Evolutionary conservation across 2,113 vertebrate species (phyloP).

Genomic region (Trichomycterus rosablanca): DNA sequence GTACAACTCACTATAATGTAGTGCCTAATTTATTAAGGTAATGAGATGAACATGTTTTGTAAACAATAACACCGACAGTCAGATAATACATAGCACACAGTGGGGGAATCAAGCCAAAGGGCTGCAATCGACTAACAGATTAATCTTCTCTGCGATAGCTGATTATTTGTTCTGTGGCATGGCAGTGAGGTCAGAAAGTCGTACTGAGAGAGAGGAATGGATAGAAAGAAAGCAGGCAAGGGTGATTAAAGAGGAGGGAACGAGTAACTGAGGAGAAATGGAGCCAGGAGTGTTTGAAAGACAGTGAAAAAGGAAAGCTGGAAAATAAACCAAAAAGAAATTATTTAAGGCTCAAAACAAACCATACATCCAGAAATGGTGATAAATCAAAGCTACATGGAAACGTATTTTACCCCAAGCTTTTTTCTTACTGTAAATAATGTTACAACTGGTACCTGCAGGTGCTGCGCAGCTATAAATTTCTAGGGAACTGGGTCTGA

Average conservation of each 20-base stretch:
- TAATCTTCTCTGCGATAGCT: constrained; percentile 23
- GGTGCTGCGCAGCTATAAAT: too few relatives aligned
- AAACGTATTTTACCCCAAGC: too few relatives aligned
- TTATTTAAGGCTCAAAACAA: too few relatives aligned
- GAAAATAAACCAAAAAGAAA: too few relatives aligned
- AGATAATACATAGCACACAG: constrained; percentile 23
- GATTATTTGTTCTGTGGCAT: constrained; percentile 29
- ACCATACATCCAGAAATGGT: too few relatives aligned
- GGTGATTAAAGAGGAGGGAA: background rate
- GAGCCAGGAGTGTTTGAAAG: background rate
- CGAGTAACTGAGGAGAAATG: background rate
- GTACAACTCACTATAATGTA: constrained; percentile 15
- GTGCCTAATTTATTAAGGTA: constrained; percentile 36
- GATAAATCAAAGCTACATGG: too few relatives aligned
- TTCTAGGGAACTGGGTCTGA: too few relatives aligned
- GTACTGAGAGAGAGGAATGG: background rate
- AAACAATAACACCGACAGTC: constrained; percentile 19
- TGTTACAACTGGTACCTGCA: too few relatives aligned
- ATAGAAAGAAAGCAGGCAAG: background rate
- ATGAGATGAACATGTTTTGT: constrained; percentile 22
- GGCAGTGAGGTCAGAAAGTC: background rate
- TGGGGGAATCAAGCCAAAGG: constrained; percentile 27
- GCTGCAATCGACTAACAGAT: constrained; percentile 31
- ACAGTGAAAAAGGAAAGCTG: background rate
- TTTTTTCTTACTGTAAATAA: too few relatives aligned